Percentiles rank a stretch among this genome's conserved stretches.
Evolutionary conservation across 2,888 invertebrate species (phyloP).

Genomic region (Zhuqinia jingwanae): DNA sequence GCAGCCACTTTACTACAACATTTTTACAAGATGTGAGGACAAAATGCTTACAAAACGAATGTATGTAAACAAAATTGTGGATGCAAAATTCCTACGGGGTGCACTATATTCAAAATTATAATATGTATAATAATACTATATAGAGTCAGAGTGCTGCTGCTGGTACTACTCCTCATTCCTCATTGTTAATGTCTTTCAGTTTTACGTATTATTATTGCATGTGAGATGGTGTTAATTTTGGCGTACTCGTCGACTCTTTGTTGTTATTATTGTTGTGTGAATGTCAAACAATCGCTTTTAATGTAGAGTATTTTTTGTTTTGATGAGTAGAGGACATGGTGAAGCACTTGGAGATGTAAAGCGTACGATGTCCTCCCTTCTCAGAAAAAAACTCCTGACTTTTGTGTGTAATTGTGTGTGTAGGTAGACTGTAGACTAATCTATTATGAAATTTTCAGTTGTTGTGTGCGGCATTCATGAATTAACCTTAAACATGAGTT

Average conservation of each 20-base stretch:
- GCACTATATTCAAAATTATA: neutral
- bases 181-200: neutral
- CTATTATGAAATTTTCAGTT: no score
- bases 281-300: neutral
- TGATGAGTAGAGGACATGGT: neutral
- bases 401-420: no score
- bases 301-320: neutral
- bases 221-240: neutral
- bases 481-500: no score
- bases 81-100: constrained; percentile 4
- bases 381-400: no score
- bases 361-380: no score
- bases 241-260: neutral
- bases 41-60: constrained; percentile 32
- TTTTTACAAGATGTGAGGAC: constrained; percentile 10
- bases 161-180: neutral
- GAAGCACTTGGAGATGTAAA: neutral
- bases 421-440: no score
- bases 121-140: no score
- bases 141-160: no score
- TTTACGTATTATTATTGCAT: no score
- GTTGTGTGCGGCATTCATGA: no score
- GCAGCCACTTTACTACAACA: neutral
- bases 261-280: neutral
- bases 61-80: constrained; percentile 40